Percentiles rank a stretch among this genome's conserved stretches.
Conservation (phyloP, 2,797 vertebrate species). For the Tokudaia tokunoshimensis region DNA sequence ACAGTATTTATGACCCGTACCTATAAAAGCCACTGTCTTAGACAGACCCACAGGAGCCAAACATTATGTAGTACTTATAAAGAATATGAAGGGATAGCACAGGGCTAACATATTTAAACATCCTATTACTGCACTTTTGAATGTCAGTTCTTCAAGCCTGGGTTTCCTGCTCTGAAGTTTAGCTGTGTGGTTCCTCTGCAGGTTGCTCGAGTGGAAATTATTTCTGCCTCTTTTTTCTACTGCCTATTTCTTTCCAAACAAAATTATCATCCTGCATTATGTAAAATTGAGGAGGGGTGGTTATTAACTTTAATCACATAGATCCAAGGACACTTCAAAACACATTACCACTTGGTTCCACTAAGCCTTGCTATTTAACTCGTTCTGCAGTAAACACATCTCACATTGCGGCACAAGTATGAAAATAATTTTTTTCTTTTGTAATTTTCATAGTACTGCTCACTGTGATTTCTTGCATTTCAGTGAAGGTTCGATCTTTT, state of each 20-base stretch:
- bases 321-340: slow-evolving; percentile 73
- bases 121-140: slow-evolving; percentile 74
- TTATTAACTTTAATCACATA: slow-evolving; percentile 81
- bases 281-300: slow-evolving; percentile 78
- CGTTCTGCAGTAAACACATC: slow-evolving; percentile 63
- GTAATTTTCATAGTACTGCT: slow-evolving; percentile 57
- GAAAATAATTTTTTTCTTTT: slow-evolving; percentile 46
- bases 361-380: slow-evolving; percentile 48
- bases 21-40: slow-evolving; percentile 82
- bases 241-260: slow-evolving; percentile 81
- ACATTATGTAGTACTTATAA: slow-evolving; percentile 80
- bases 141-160: slow-evolving; percentile 67
- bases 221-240: slow-evolving; percentile 77
- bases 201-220: slow-evolving; percentile 81
- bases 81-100: slow-evolving; percentile 73
- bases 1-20: slow-evolving; percentile 85
- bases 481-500: background rate
- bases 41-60: slow-evolving; percentile 77
- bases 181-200: slow-evolving; percentile 79
- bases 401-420: slow-evolving; percentile 25
- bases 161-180: slow-evolving; percentile 82
- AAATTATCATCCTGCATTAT: slow-evolving; percentile 80
- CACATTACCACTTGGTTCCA: slow-evolving; percentile 58
- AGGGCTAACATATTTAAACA: slow-evolving; percentile 83
- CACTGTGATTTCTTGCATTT: slow-evolving; percentile 20